Conservation (phyloP, 2,113 vertebrate species). For the Falcunculus frontatus region DNA sequence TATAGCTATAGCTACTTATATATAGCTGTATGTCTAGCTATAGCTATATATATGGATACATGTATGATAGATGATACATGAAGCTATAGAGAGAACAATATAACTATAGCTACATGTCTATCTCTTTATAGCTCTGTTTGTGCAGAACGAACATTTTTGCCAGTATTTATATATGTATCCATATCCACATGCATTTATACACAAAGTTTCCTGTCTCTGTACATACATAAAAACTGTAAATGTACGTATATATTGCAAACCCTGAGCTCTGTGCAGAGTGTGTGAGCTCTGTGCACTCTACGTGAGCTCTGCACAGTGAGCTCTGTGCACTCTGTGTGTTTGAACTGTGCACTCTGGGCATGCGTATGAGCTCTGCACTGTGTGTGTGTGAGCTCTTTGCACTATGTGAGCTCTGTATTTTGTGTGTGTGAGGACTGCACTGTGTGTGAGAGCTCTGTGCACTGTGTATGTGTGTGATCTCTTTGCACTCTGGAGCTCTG, state of each 20-base stretch:
- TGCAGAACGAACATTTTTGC: not conserved
- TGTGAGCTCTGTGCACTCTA: not conserved
- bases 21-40: not conserved
- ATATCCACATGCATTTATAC: not conserved
- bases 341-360: not conserved
- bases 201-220: too few relatives aligned
- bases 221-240: not conserved
- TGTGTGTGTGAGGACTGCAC: not conserved
- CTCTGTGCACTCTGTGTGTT: not conserved
- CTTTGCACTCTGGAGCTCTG: too few relatives aligned
- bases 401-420: not conserved
- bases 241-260: not conserved
- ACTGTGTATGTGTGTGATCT: not conserved
- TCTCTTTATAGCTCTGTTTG: not conserved
- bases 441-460: not conserved
- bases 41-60: not conserved
- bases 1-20: not conserved
- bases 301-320: too few relatives aligned
- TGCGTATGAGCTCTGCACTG: not conserved
- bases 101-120: not conserved
- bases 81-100: not conserved
- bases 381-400: too few relatives aligned
- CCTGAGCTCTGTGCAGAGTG: not conserved
- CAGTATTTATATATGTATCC: not conserved
- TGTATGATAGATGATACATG: not conserved